Evolutionary conservation across 2,888 invertebrate genomes (phyloP), one percentile per base, ranked within the genome.

Genomic region (Oscheius myriophilus): DNA sequence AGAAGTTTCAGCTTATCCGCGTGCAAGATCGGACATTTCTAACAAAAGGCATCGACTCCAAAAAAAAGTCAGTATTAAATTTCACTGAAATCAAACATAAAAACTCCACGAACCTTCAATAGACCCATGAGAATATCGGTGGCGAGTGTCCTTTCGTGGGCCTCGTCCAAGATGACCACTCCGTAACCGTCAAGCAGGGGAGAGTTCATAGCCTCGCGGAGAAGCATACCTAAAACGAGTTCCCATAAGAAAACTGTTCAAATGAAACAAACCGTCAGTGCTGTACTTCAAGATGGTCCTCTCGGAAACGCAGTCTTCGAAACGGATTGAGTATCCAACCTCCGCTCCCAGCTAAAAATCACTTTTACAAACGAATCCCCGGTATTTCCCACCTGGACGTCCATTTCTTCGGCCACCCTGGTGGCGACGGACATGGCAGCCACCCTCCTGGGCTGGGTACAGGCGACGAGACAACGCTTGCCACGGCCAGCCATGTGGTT

Each of bases 371-470:
- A 53, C 41, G 23, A 53, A 53, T 53, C 21, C 41, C 26, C 7
- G 9, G 18, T 51, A 51, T 46, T 18, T 11, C 54, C 12, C 43
- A 71, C 68, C 7, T 91, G 92, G 0, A 97, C 96, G 87, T 98
- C 98, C 97, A 99, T 96, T 89, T 99, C 98, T 87, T 99, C 97
- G 0, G 97, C 95, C 0, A 98, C 98, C 87, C 98, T 90, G 87
- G 97, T 96, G 0, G 98, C 97, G 0, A 99, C 98, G 0, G 95
- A 95, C 97, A 99, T 99, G 7, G 98, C 98, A 0, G 98, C 98
- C 64, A 99, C 98, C 89, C 98, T 89, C 79, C 97, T 91, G 0
- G 95, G 96, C 87, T 96, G 96, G 0, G 98, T 98, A 87, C 97
- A 98, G 7, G 96, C 95, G 0, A 97, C 96, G 3, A 91, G 92